Percentiles rank a stretch among this genome's conserved stretches.
Evolutionary conservation across 2,797 vertebrate species (phyloP).

Genomic region (Sebastes vulpes): DNA sequence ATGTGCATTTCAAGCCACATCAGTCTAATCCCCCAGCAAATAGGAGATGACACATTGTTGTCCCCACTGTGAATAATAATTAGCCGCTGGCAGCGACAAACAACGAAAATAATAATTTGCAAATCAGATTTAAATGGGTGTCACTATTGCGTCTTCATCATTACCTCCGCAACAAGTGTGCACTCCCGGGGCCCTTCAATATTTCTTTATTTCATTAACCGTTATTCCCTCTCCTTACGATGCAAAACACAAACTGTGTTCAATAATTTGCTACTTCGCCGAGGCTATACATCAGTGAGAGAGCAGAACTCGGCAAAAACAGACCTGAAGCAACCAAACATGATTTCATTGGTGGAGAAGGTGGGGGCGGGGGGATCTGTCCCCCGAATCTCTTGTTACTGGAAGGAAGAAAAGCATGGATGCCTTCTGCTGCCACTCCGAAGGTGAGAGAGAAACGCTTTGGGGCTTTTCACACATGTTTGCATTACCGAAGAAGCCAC

Average conservation of each 20-base stretch:
- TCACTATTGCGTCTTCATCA: slow-evolving; percentile 51
- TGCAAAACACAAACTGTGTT: slow-evolving; percentile 17
- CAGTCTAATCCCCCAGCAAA: slow-evolving; percentile 71
- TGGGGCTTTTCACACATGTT: slow-evolving; percentile 15
- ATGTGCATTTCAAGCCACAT: slow-evolving; percentile 54
- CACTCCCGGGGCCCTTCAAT: slow-evolving; percentile 43
- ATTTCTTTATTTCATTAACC: slow-evolving; percentile 30
- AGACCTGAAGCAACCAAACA: slow-evolving; percentile 42
- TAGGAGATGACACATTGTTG: slow-evolving; percentile 68
- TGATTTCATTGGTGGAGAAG: not conserved
- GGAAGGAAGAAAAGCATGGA: slow-evolving; percentile 27
- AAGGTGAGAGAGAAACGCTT: slow-evolving; percentile 17
- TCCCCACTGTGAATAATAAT: slow-evolving; percentile 76
- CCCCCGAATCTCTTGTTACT: slow-evolving; percentile 6
- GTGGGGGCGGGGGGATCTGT: not conserved
- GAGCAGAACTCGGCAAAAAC: slow-evolving; percentile 22
- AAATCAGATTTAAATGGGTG: slow-evolving; percentile 73
- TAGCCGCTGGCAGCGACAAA: slow-evolving; percentile 59
- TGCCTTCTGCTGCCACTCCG: slow-evolving; percentile 20
- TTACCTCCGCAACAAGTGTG: slow-evolving; percentile 56
- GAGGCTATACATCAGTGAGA: slow-evolving; percentile 33
- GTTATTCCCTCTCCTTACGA: not conserved
- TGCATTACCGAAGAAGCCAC: not conserved
- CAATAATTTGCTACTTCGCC: slow-evolving; percentile 21
- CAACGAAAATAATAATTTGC: slow-evolving; percentile 65